phyloP scores from a whole-genome alignment of 1,140 invertebrate species.

The Aphelenchoides fujianensis region DNA sequence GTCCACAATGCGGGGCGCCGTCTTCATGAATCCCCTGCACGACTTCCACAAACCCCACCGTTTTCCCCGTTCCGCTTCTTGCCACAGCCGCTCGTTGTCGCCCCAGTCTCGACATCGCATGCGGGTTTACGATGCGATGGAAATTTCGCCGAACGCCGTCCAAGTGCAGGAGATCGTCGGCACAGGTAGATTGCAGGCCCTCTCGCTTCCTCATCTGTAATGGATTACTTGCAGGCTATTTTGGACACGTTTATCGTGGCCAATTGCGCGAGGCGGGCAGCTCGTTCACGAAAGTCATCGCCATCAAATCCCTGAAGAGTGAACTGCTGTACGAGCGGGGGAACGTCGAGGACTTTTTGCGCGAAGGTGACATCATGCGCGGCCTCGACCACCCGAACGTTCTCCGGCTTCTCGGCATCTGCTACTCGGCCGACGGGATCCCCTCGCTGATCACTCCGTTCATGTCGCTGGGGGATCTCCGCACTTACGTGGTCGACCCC shows the following conservation, averaged over 20 bases:
- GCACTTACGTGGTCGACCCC: slow-evolving; percentile 53
- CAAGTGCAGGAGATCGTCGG: slow-evolving; percentile 27
- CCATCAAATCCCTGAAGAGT: slow-evolving; percentile 52
- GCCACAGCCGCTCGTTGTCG: slow-evolving; percentile 24
- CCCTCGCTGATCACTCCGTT: slow-evolving; percentile 59
- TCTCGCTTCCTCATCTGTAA: no score
- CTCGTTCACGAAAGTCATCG: slow-evolving; percentile 32
- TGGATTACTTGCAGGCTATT: no score
- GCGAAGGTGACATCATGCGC: slow-evolving; percentile 58
- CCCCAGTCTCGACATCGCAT: slow-evolving; percentile 11
- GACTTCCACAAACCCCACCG: slow-evolving; percentile 1
- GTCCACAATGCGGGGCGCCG: not conserved
- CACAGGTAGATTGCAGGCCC: no score
- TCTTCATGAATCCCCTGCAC: slow-evolving; percentile 7
- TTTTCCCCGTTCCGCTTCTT: slow-evolving; percentile 21
- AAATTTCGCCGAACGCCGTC: slow-evolving; percentile 25
- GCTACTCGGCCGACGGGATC: slow-evolving; percentile 44
- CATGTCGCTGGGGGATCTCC: slow-evolving; percentile 56
- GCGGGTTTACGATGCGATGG: slow-evolving; percentile 12
- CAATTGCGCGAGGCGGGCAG: slow-evolving; percentile 39
- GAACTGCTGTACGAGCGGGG: slow-evolving; percentile 41
- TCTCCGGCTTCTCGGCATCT: slow-evolving; percentile 46
- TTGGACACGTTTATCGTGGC: slow-evolving; percentile 53
- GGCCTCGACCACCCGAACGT: slow-evolving; percentile 58
- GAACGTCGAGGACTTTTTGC: slow-evolving; percentile 54